Percentiles rank a stretch among this genome's conserved stretches.
Conservation (phyloP, 2,113 vertebrate genomes). For the Mormyrus iriodes region DNA sequence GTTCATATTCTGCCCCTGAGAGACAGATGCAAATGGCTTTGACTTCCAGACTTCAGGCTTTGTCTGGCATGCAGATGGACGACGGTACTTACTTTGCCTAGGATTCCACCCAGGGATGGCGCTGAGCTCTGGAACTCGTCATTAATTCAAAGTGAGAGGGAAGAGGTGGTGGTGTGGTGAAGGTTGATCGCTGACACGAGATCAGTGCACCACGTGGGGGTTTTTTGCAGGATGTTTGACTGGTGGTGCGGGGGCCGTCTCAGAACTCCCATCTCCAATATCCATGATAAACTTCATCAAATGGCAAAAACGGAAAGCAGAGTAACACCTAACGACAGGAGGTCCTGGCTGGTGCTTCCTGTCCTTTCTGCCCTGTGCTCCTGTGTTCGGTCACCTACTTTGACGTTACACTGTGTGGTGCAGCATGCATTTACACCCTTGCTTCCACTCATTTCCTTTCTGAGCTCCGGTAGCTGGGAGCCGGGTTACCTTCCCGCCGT, state of each 20-base stretch:
- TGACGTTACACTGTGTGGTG: not conserved
- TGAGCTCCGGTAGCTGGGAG: not conserved
- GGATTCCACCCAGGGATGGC: not conserved
- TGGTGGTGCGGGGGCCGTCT: not conserved
- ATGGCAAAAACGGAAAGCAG: not conserved
- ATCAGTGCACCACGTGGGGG: not conserved
- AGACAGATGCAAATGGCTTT: not conserved
- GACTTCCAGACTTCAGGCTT: not conserved
- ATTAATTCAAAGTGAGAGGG: not conserved
- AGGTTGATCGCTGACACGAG: not conserved
- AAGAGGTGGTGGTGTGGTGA: not conserved
- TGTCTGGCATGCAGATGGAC: not conserved
- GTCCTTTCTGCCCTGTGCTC: not conserved
- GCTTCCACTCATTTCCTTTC: not conserved
- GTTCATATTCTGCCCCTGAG: not conserved
- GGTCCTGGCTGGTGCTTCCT: not conserved
- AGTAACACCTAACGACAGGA: not conserved
- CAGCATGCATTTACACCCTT: not conserved
- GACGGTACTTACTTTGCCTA: not conserved
- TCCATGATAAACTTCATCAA: not conserved
- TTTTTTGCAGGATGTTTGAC: not conserved
- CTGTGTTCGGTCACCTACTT: not conserved
- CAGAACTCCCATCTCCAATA: not conserved
- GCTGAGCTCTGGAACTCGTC: not conserved
- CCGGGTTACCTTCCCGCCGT: not conserved